These are phyloP conservation scores for Zalophus californianus DNA, from an alignment of 2,797 vertebrate species.

Conservation along the genomic window DNA sequence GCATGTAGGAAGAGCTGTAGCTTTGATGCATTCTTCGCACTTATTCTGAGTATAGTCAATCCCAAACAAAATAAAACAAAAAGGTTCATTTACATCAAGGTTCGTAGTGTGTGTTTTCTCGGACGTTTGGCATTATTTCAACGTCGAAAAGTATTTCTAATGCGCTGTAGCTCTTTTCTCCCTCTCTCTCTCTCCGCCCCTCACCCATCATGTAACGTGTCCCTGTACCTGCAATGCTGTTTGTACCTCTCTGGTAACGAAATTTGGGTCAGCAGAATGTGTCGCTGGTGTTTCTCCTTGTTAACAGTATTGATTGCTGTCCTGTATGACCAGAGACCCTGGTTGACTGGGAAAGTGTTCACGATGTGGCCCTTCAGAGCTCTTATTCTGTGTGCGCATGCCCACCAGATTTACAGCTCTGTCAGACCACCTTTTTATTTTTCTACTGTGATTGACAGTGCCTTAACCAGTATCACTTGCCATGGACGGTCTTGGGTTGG, in stretches of 20 bases:
- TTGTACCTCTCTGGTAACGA: background rate
- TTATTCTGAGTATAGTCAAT: background rate
- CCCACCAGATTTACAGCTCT: background rate
- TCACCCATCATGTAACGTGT: background rate
- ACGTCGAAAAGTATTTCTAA: background rate
- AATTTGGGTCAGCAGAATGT: background rate
- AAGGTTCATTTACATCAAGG: background rate
- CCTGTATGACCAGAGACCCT: background rate
- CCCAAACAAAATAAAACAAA: background rate
- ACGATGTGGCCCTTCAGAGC: background rate
- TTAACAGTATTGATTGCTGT: accelerated
- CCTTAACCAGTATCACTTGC: background rate
- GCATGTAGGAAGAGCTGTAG: background rate
- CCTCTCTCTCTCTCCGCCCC: background rate
- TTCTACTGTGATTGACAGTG: background rate
- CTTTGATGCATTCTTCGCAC: background rate
- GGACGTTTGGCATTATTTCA: background rate
- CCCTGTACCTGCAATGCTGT: accelerated
- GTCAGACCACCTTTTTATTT: background rate
- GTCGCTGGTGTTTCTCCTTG: background rate
- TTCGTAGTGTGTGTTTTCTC: background rate
- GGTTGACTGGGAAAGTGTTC: background rate
- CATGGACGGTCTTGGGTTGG: background rate
- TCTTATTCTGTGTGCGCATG: background rate
- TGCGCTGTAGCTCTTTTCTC: background rate